Evolutionary conservation across 1,140 invertebrate species (phyloP).

Genomic region (Theocolax elegans): DNA sequence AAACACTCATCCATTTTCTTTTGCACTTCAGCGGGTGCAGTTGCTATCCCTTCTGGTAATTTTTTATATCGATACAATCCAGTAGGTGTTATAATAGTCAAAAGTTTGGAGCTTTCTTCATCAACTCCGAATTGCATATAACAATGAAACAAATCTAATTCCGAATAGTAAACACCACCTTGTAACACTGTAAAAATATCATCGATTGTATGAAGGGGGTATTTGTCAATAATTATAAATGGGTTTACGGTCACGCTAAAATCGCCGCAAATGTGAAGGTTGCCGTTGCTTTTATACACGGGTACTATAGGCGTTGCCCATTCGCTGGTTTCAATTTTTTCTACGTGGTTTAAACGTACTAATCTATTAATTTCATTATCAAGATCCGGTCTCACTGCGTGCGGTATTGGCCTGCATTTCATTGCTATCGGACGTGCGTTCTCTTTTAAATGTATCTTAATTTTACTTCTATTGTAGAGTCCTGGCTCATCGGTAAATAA

Average conservation of each 20-base stretch:
- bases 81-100: no score
- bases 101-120: background rate
- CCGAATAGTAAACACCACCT: background rate
- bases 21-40: no score
- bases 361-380: background rate
- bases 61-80: no score
- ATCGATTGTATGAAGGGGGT: background rate
- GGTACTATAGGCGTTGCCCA: slow-evolving; percentile 1
- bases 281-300: background rate
- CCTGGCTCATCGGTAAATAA: background rate
- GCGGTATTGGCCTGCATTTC: background rate
- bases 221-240: background rate
- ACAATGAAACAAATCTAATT: background rate
- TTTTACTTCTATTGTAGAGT: slow-evolving; percentile 19
- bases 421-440: background rate
- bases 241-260: background rate
- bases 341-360: background rate
- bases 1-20: no score
- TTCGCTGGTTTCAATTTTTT: background rate
- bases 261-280: background rate
- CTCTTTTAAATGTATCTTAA: slow-evolving; percentile 1
- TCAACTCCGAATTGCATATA: background rate
- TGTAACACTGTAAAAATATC: background rate
- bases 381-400: background rate
- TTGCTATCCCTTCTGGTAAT: no score